Evolutionary conservation across 2,113 vertebrate species (phyloP).

Genomic region (Pomatorhinus ruficollis): DNA sequence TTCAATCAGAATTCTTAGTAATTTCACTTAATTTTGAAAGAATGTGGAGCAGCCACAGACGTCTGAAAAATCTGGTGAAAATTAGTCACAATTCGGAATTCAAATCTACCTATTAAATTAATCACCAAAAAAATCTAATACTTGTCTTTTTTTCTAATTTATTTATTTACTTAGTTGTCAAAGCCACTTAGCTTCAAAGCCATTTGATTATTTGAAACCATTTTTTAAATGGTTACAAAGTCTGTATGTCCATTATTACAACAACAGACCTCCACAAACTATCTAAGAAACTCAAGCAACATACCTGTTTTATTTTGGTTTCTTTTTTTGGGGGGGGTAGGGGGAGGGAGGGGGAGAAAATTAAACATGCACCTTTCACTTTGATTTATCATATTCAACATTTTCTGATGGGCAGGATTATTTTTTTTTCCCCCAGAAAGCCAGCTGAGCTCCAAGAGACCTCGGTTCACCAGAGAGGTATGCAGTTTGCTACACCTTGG

Average conservation of each 20-base stretch:
- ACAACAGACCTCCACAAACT: not conserved
- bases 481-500: not conserved
- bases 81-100: not conserved
- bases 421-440: not conserved
- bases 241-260: not conserved
- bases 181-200: not conserved
- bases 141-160: not conserved
- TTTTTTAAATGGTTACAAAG: not conserved
- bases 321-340: not conserved
- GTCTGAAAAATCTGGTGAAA: not conserved
- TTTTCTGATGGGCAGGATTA: not conserved
- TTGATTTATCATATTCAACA: not conserved
- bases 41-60: not conserved
- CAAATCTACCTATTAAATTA: not conserved
- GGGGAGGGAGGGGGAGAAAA: not conserved
- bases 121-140: not conserved
- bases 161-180: not conserved
- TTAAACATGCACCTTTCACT: not conserved
- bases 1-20: not conserved
- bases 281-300: not conserved
- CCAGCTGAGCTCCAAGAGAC: not conserved
- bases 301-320: not conserved
- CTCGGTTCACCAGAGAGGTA: not conserved
- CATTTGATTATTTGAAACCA: not conserved
- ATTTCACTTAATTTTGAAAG: not conserved